A percentile compares a stretch with the other conserved stretches of the same genome.
Conservation (phyloP, 2,888 invertebrate genomes). For the Criorhina ranunculi region DNA sequence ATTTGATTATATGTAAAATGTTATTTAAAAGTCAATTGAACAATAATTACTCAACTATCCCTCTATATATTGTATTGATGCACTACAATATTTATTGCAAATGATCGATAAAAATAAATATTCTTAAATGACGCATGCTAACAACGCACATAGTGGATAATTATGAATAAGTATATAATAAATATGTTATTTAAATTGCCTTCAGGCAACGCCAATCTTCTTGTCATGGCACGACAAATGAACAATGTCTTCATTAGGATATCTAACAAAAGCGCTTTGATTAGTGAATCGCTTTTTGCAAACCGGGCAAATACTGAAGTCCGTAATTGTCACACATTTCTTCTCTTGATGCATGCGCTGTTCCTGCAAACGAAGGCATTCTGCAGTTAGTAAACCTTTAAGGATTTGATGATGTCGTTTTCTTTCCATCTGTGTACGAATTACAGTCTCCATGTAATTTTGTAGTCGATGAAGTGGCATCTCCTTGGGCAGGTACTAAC, state of each 20-base stretch:
- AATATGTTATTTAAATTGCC: background rate
- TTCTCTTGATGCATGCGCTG: constrained; percentile 92
- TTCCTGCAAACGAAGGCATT: constrained; percentile 92
- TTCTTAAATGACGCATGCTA: background rate
- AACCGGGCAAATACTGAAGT: constrained; percentile 94
- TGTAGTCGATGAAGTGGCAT: constrained; percentile 91
- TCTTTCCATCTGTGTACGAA: constrained; percentile 90
- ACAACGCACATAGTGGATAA: no score
- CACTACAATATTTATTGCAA: no score
- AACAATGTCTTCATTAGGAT: constrained; percentile 95
- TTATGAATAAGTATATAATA: background rate
- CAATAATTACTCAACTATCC: no score
- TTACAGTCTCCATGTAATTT: constrained; percentile 91
- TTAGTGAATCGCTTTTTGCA: constrained; percentile 97
- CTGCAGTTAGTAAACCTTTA: constrained; percentile 93
- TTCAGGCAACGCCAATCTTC: constrained; percentile 54
- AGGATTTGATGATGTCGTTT: constrained; percentile 91
- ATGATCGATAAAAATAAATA: background rate
- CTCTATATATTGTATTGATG: no score
- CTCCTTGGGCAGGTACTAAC: constrained; percentile 91
- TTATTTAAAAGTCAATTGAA: no score
- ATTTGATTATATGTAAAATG: no score
- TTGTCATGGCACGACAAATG: constrained; percentile 94
- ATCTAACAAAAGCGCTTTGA: constrained; percentile 96
- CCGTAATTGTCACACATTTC: constrained; percentile 92